Base-by-base conservation (phyloP, 2,797 vertebrate genomes). In the Hemibagrus guttatus region DNA sequence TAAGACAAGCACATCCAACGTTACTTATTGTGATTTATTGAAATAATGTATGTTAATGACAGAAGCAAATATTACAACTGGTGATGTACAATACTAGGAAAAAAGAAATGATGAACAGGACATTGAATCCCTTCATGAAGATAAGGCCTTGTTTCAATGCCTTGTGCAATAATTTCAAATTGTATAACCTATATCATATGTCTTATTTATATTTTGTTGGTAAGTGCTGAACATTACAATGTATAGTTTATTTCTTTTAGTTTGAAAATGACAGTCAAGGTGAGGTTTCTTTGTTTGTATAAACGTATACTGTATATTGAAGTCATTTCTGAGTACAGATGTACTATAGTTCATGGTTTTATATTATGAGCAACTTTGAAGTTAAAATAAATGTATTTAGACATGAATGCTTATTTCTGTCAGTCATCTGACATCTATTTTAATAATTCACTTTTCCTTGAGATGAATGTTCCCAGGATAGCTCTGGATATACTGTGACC, bases 341-440 rank as follows among this genome's bases (percentile, higher is more conserved):
- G 54, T 87, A 17, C 31, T 83, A 54, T 4, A 64, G 66, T 80
- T 42, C 16, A 16, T 54, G 68, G 61, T 84, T 87, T 85, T 85
- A 16, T 84, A 84, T 81, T 39, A 78, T 49, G 16, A 81, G 9
- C 42, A 81, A 21, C 54, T 83, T 79, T 68, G 13, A 61, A 71
- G 58, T 19, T 81, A 11, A 85, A 88, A 85, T 88, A 82, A 88
- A 88, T 58, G 14, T 72, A 54, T 84, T 84, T 81, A 81, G 46
- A 13, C 46, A 83, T 31, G 4, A 79, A 39, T 23, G 28, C 72
- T 11, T 72, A 23, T 52, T 81, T 81, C 1, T 63, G 6, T 63
- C 35, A n/a, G 35, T 63, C 21, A 19, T 63, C 58, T 39, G 14
- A 23, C 31, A 7, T 3, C 28, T 63, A 46, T n/a, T 63, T 63